Evolutionary conservation across 2,113 vertebrate genomes (phyloP), one percentile per base, ranked within the genome.

Genomic region (Rhinolophus ferrumequinum): DNA sequence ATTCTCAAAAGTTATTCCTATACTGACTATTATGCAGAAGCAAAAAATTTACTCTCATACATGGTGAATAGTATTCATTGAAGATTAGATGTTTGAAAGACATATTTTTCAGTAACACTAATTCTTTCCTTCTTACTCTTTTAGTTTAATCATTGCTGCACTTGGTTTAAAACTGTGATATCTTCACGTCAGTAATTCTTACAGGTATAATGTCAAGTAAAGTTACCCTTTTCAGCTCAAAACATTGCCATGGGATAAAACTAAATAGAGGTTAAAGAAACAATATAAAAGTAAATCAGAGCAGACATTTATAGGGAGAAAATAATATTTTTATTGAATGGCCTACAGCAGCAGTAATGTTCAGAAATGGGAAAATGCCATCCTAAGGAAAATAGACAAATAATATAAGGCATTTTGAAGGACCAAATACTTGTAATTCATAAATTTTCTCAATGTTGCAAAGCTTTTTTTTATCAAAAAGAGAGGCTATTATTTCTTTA

Each of bases 251-350:
- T 86, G 50, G 35, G 21, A 6, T 92, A 35, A 94, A 96, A 50
- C 14, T 77, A 97, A 97, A 89, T 93, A 14, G 19, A 88, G 87
- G 97, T 97, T 97, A 97, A 97, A 95, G 85, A 96, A 97, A 85
- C 92, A 97, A 72, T 96, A 97, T 93, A 54, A 92, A 97, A 97
- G 76, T 83, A 95, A 92, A 96, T 94, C 58, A 70, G 52, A 58
- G 91, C 30, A 88, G 84, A 38, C 58, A 90, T 81, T 94, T 83
- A 88, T 24, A 70, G 92, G 79, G 33, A 72, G 4, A 83, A 97
- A 94, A 85, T 80, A 73, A 0, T 96, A 44, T 62, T 98, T 98
- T 97, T 93, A 66, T 97, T 50, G 35, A 54, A 26, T 93, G 75
- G 41, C 14, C 21, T 96, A 94, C 66, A 30, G 66, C 73, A 92